Evolutionary conservation across 2,113 vertebrate species (phyloP), one percentile per base, ranked within the genome.

Genomic region (Chaenogobius annularis): DNA sequence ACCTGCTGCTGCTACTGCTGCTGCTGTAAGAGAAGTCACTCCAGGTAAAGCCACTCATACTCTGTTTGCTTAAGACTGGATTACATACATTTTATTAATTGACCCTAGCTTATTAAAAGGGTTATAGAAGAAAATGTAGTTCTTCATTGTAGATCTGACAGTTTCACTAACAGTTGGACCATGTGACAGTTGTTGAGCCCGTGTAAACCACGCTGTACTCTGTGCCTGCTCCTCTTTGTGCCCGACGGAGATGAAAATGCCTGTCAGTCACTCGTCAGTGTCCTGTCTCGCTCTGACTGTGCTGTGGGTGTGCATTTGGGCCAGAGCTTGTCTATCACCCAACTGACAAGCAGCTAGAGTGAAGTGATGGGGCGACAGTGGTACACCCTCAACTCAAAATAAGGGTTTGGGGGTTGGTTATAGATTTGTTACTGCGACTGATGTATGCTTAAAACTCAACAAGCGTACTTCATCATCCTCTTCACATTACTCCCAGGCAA

Each of bases 1-100:
- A 75, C 87, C 0, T 97, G 94, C 67, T 96, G 95, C 91, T 96
- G 92, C 69, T 96, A 94, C 84, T 96, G 95, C 70, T 96, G 93
- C 68, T 93, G 89, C 80, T 93, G 94, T 89, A 93, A 80, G 73
- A 92, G 52, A 17, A 73, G 77, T 43, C 81, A 69, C 1, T 77
- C 84, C 74, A 50, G 93, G 95, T 95, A 91, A 94, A 48, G 5
- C 40, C 6, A 6, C 12, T 8, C 10, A 10, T 26, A 47, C 9
- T 31, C 10, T 63, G 15, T 15, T n/a, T 40, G 1, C 37, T 54
- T 54, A n/a, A 54, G 4, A n/a, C 20, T 55, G n/a, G 10, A n/a
- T 55, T 3, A 3, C 20, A 58, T 0, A 26, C 55, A 1, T 55
- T 19, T 22, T 55, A 55, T 58, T 31, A 31, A 31, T 31, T 58